phyloP scores from a whole-genome alignment of 2,797 vertebrate species.

The Nyctibius grandis region DNA sequence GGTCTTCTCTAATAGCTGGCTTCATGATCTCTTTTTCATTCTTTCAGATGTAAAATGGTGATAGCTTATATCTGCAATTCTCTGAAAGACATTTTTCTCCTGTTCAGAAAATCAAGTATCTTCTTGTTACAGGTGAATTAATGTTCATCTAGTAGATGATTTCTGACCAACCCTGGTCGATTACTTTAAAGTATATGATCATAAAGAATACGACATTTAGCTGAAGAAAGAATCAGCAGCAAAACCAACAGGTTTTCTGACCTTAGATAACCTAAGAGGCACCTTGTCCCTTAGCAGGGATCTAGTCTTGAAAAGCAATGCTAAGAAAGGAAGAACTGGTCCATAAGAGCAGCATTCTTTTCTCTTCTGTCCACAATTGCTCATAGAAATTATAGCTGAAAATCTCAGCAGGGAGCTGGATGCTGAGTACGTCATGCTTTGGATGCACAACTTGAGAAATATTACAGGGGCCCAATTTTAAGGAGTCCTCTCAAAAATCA shows the following conservation, averaged over 20 bases:
- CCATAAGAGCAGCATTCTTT: not conserved
- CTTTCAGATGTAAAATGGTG: conserved; percentile 69
- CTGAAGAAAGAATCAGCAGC: conserved; percentile 43
- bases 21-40: conserved; percentile 66
- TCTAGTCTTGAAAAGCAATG: not conserved
- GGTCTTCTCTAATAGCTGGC: conserved; percentile 61
- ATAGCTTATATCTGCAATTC: conserved; percentile 45
- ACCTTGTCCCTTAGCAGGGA: not conserved
- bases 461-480: not conserved
- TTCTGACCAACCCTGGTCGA: not conserved
- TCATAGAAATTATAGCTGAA: not conserved
- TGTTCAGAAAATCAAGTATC: conserved; percentile 67
- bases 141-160: conserved; percentile 12
- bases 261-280: not conserved
- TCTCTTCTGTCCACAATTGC: not conserved
- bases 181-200: conserved; percentile 44
- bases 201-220: conserved; percentile 25
- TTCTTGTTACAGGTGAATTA: conserved; percentile 75
- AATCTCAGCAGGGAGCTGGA: not conserved
- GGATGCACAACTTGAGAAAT: not conserved
- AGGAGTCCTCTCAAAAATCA: not conserved
- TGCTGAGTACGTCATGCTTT: not conserved
- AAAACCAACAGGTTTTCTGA: not conserved
- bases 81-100: conserved; percentile 57
- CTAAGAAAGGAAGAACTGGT: not conserved